Conservation (phyloP, 2,888 invertebrate species). For the Thumatha senex region DNA sequence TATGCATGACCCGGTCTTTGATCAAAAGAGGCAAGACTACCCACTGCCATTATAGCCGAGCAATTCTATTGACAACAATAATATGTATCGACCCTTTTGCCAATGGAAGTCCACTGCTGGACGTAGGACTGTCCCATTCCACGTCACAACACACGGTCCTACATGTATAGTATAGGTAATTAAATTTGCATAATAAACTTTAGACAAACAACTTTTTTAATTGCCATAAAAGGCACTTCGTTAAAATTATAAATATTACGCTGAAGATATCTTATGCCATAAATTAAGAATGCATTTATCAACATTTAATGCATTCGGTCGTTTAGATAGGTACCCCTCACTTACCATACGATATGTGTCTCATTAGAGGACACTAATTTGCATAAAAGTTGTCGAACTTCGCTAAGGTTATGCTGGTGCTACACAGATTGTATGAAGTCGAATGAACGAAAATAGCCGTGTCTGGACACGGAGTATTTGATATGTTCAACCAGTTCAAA, state of each 20-base stretch:
- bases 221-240: not conserved
- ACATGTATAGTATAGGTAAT: not conserved
- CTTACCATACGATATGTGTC: constrained; percentile 26
- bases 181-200: not conserved
- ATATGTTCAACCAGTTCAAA: no score
- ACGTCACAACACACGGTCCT: no score
- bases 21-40: no score
- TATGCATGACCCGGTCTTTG: no score
- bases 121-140: no score
- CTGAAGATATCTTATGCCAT: not conserved
- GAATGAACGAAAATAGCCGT: not conserved
- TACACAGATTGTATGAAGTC: not conserved
- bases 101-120: no score
- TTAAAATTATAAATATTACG: not conserved
- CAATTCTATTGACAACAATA: no score
- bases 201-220: not conserved
- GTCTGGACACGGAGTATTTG: no score
- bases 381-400: constrained; percentile 38
- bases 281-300: constrained; percentile 5
- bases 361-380: constrained; percentile 54
- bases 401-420: not conserved
- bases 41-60: no score
- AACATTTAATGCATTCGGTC: constrained; percentile 18
- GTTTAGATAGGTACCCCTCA: constrained; percentile 22
- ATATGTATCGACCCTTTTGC: no score